phyloP scores from a whole-genome alignment of 2,113 vertebrate genomes.

The Clinocottus analis region DNA sequence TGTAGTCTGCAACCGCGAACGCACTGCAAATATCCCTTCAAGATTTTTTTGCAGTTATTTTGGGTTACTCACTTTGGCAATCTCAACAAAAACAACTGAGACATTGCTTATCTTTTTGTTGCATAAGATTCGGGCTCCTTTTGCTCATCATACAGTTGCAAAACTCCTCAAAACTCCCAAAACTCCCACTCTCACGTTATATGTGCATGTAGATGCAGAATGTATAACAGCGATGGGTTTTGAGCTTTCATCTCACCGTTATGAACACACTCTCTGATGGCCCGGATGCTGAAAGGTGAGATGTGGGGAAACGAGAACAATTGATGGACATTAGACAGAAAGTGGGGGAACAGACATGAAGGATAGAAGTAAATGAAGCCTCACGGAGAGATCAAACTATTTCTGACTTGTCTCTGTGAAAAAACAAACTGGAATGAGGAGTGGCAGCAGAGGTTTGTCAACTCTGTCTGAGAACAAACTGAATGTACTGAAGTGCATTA shows the following conservation, averaged over 20 bases:
- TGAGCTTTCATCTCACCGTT: not conserved
- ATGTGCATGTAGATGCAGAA: not conserved
- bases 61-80: not conserved
- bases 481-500: not conserved
- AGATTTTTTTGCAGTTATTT: conserved; percentile 8
- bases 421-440: conserved; percentile 66
- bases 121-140: not conserved
- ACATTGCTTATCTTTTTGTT: conserved; percentile 17
- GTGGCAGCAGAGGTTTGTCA: conserved; percentile 52
- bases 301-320: not conserved
- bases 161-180: not conserved
- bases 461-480: conserved; percentile 20
- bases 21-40: not conserved
- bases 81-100: too few relatives aligned
- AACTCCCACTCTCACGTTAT: not conserved
- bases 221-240: not conserved
- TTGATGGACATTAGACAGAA: not conserved
- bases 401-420: conserved; percentile 19
- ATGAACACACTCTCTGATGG: not conserved
- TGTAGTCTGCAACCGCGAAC: conserved; percentile 23
- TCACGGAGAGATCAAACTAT: conserved; percentile 25
- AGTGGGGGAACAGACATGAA: not conserved
- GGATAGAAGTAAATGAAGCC: conserved; percentile 10
- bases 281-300: not conserved
- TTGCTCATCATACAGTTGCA: not conserved